Base-by-base conservation (phyloP, 2,113 vertebrate species). In the Vireo altiloquus region DNA sequence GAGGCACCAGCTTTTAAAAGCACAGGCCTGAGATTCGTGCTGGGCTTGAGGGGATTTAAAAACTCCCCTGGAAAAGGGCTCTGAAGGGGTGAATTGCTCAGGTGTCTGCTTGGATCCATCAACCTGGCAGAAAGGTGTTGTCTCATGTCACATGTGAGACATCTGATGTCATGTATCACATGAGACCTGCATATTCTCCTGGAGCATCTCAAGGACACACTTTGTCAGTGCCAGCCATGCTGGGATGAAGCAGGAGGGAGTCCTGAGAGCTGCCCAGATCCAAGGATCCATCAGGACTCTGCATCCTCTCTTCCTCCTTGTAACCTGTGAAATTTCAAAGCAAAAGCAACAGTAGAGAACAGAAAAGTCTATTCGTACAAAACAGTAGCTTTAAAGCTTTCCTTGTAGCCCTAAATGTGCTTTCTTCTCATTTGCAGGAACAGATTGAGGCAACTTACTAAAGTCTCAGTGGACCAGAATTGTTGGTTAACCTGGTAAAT, bases 101-200 rank as follows among this genome's bases (percentile, higher is more conserved):
- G 40, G 47, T 1, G 1, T 16, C 31, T 84, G 13, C 9, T 7
- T 4, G 20, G 18, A 20, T 53, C 22, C 2, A 0, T 2, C 13
- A 30, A 4, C 11, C 24, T n/a, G 56, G 16, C 27, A 93, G 63
- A 75, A 78, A 66, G 1, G 28, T 35, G 15, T 17, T 61, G 8
- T 42, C 46, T 75, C 13, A 6, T 44, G 59, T 24, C 8, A 13
- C 19, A 4, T 10, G 18, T 35, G 46, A 72, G 40, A 22, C 6
- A 20, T n/a, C 27, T 47, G 27, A 6, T 60, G 21, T 7, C 0
- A 15, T 27, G 6, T 50, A 11, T 47, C 56, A 42, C 46, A 65
- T 0, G 3, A 53, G 23, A 47, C 27, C 13, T 40, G 66, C 24
- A 16, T 27, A 7, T 64, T 85, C 28, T 75, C 8, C 9, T 24